Base-by-base conservation (phyloP, 2,113 vertebrate genomes). In the Lepisosteus osseus region DNA sequence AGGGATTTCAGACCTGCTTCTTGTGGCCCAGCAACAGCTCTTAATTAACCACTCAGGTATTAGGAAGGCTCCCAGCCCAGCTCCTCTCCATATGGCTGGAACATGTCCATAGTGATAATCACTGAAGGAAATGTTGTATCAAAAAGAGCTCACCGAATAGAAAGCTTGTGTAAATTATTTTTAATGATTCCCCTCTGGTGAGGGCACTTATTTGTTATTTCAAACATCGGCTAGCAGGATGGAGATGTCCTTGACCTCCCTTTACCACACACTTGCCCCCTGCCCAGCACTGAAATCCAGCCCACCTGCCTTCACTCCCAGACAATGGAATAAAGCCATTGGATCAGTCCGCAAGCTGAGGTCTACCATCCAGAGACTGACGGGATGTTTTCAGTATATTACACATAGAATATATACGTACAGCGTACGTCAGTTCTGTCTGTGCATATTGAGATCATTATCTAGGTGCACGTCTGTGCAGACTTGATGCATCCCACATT, bases 21-120 rank as follows among this genome's bases (percentile, higher is more conserved):
- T 94, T 88, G 91, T 94, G 94, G 94, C 93, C 93, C 92, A 91
- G 94, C 94, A 95, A 95, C 91, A 93, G 93, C 92, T 95, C 94
- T 95, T 98, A 96, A 97, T 98, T 96, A 98, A 97, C 95, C 96
- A 95, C 94, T 94, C 94, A 96, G 95, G 95, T 96, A 96, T 96
- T 97, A 92, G 88, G 92, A 89, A 88, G 86, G 90, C 92, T 91
- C 89, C 90, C 92, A 87, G 87, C 93, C 93, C 92, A 77, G 90
- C 93, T 88, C 87, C 84, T 83, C 90, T 95, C 96, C 95, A 98
- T 97, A 96, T 97, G 95, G 94, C 94, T 94, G 92, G 90, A 95
- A 90, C 90, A 88, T 88, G 91, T 95, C 93, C 90, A 74, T 84
- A 78, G 92, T 88, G 92, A 89, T 95, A 95, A 96, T 94, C 94